Base-by-base conservation (phyloP, 2,797 vertebrate species). In the Clarias pachynema region DNA sequence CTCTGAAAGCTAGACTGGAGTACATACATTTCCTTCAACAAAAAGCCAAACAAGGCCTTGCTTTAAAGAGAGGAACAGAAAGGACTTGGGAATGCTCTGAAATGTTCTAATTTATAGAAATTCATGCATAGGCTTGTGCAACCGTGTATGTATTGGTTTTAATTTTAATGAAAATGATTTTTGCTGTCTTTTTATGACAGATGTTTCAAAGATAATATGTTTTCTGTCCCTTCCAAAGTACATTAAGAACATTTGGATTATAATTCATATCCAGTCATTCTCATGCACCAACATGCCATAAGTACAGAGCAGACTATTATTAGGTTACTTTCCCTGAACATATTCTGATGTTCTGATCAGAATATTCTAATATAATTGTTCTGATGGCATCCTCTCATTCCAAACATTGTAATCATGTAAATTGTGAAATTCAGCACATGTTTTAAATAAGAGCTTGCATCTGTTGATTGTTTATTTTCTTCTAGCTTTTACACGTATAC, bases 1-100 rank as follows among this genome's bases (percentile, higher is more conserved):
- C 77, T 82, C 86, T 83, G n/a, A 63, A 57, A 34, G 77, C 63
- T 56, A 81, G 26, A 31, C 63, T 60, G 53, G 62, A 65, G 60
- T 81, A 31, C 53, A 62, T 80, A 66, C 82, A 84, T 87, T 83
- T 83, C 79, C 57, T 82, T 86, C 24, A 26, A 57, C 40, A 85
- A 86, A 82, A 75, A 56, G 34, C 44, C 70, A 68, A 53, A 44
- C 31, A 84, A 75, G 82, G 69, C 69, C 68, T 84, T 57, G 62
- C 69, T 73, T 86, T 81, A 86, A 83, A 86, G 59, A 73, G 81
- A 72, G 15, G 60, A 84, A 74, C 78, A 86, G 68, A 81, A 66
- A 44, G 24, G 72, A 81, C 74, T 34, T 66, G 60, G 66, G 63
- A 80, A 73, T 79, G 69, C 85, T 88, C 84, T 87, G 1, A 86